These are phyloP conservation scores for Synaphobranchus kaupii DNA, from an alignment of 2,797 vertebrate genomes.

Conservation along the genomic window DNA sequence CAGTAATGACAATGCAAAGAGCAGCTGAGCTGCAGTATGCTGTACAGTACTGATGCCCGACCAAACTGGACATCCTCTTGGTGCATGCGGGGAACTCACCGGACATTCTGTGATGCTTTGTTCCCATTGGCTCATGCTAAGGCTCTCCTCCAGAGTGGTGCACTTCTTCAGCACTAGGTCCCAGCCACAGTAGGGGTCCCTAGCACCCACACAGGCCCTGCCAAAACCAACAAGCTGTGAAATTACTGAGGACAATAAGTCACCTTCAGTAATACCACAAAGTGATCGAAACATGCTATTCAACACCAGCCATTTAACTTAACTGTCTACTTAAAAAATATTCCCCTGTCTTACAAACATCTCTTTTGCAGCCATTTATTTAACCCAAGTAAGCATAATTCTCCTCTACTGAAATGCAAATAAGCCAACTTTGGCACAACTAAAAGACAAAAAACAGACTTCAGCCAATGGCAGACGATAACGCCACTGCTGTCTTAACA, in stretches of 20 bases:
- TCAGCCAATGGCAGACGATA: not conserved
- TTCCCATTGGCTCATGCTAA: slow-evolving; percentile 95
- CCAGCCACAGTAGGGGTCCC: slow-evolving; percentile 97
- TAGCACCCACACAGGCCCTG: slow-evolving; percentile 89
- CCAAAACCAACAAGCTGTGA: slow-evolving; percentile 32
- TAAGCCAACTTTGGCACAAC: slow-evolving; percentile 5
- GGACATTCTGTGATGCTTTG: slow-evolving; percentile 90
- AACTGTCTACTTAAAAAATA: not conserved
- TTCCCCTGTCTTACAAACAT: not conserved
- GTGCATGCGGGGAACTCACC: slow-evolving; percentile 71
- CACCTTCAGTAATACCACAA: slow-evolving; percentile 9
- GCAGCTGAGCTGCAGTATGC: not conserved
- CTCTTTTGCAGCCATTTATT: slow-evolving; percentile 2
- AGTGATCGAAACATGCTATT: not conserved
- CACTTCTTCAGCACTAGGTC: slow-evolving; percentile 90
- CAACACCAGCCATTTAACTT: not conserved
- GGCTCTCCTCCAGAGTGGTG: slow-evolving; percentile 90
- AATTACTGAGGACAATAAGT: not conserved
- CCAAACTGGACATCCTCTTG: not conserved
- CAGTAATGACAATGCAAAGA: not conserved
- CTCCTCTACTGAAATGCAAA: not conserved
- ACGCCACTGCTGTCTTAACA: not conserved
- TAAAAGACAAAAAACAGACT: slow-evolving; percentile 8
- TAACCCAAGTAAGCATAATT: not conserved
- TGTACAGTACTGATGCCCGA: not conserved